A percentile compares a stretch with the other conserved stretches of the same genome.
These are phyloP conservation scores for Lagria hirta DNA, from an alignment of 2,888 invertebrate genomes.

Conservation along the genomic window DNA sequence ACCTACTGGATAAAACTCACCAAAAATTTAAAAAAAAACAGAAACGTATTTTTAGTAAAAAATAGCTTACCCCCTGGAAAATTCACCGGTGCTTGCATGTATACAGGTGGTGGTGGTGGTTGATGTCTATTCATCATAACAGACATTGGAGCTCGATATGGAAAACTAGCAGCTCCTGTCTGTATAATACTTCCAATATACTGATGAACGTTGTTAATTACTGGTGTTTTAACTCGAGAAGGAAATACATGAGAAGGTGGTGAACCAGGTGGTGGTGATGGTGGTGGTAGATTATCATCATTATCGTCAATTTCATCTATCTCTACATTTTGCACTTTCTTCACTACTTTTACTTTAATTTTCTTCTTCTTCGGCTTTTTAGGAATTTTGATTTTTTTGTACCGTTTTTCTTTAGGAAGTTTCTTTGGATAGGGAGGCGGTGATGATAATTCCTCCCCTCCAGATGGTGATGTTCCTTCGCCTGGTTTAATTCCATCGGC, in stretches of 20 bases:
- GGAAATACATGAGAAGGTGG: constrained; percentile 61
- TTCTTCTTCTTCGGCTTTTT: constrained; percentile 59
- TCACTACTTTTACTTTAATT: constrained; percentile 53
- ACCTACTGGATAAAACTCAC: background rate
- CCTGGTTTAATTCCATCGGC: constrained; percentile 64
- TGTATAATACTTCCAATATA: constrained; percentile 21
- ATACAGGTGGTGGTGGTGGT: constrained; percentile 6
- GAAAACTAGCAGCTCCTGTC: constrained; percentile 4
- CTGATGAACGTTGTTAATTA: constrained; percentile 46
- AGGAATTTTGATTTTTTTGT: constrained; percentile 56
- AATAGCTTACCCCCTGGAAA: constrained; percentile 4
- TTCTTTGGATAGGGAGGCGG: constrained; percentile 60
- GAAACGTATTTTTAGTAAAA: background rate
- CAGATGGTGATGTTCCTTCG: constrained; percentile 61
- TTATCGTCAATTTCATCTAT: constrained; percentile 52
- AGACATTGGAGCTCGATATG: constrained; percentile 11
- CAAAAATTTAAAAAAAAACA: background rate
- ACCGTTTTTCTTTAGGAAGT: constrained; percentile 57
- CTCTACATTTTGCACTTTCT: constrained; percentile 32
- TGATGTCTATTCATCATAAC: constrained; percentile 17
- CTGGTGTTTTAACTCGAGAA: constrained; percentile 47
- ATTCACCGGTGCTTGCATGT: constrained; percentile 7
- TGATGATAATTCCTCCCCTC: constrained; percentile 62
- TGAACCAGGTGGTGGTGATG: constrained; percentile 63
- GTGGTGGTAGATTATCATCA: constrained; percentile 59